Percentiles rank a stretch among this genome's conserved stretches.
Evolutionary conservation across 2,888 invertebrate genomes (phyloP).

Genomic region (Tanypteryx hageni): DNA sequence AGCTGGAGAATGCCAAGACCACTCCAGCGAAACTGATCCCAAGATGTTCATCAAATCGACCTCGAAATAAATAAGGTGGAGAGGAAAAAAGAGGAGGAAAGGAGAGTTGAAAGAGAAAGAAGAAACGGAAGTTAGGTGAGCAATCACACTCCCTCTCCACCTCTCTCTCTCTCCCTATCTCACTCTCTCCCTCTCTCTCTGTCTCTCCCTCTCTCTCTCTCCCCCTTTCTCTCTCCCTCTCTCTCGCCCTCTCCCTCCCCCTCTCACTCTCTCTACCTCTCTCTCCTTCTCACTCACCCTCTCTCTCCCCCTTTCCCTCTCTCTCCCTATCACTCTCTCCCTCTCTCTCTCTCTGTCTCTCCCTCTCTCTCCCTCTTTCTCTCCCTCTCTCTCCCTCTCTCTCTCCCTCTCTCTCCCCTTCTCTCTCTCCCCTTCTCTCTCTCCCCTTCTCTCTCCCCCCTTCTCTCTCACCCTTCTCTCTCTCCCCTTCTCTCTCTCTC

Average conservation of each 20-base stretch:
- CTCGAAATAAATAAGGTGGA: background rate
- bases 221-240: background rate
- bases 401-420: too few species aligned
- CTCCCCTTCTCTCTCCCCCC: too few species aligned
- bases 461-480: background rate
- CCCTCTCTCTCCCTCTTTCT: background rate
- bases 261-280: too few species aligned
- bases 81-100: too few species aligned
- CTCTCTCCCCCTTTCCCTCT: too few species aligned
- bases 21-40: background rate
- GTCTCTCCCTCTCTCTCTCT: too few species aligned
- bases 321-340: background rate
- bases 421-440: background rate
- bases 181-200: background rate
- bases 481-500: too few species aligned
- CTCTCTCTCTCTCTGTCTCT: too few species aligned
- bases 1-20: background rate
- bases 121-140: background rate
- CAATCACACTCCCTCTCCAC: background rate
- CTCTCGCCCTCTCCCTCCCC: background rate
- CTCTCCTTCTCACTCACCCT: background rate
- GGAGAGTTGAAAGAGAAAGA: too few species aligned
- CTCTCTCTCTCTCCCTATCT: background rate
- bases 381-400: background rate
- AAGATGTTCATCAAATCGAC: background rate